Percentiles rank a stretch among this genome's conserved stretches.
phyloP scores from a whole-genome alignment of 2,113 vertebrate species.

The Lepidiolamprologus cunningtoni region DNA sequence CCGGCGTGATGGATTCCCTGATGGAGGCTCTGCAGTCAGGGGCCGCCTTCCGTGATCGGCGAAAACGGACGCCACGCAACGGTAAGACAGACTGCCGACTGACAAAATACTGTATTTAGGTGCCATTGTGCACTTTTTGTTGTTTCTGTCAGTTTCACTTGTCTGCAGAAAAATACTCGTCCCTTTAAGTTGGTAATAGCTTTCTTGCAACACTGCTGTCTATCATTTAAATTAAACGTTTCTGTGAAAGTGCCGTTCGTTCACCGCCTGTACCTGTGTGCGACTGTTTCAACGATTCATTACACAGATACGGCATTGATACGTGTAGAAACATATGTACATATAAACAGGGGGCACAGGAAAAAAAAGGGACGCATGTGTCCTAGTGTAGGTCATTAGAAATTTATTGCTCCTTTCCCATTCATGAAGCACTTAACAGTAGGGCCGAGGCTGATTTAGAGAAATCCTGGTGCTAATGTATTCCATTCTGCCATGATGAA shows the following conservation, averaged over 20 bases:
- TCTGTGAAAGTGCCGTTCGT: background rate
- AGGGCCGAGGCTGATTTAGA: constrained; percentile 27
- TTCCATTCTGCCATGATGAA: constrained; percentile 49
- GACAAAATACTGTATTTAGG: background rate
- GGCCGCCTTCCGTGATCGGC: constrained; percentile 93
- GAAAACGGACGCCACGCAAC: constrained; percentile 87
- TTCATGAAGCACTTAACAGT: constrained; percentile 38
- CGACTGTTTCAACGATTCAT: background rate
- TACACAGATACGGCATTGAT: background rate
- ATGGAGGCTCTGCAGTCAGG: constrained; percentile 96
- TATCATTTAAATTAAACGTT: background rate
- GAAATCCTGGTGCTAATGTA: constrained; percentile 51
- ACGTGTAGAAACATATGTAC: background rate
- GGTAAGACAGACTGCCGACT: constrained; percentile 41
- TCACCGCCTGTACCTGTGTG: background rate
- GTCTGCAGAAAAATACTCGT: background rate
- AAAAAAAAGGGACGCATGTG: background rate
- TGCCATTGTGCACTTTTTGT: background rate
- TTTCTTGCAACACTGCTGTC: background rate
- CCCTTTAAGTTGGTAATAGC: background rate
- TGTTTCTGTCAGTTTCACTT: background rate
- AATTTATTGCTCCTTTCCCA: constrained; percentile 37
- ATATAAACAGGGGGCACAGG: background rate
- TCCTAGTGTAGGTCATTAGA: background rate
- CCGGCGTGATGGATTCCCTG: constrained; percentile 96